Base-by-base conservation (phyloP, 2,888 invertebrate species). In the Cosmopolites sordidus region DNA sequence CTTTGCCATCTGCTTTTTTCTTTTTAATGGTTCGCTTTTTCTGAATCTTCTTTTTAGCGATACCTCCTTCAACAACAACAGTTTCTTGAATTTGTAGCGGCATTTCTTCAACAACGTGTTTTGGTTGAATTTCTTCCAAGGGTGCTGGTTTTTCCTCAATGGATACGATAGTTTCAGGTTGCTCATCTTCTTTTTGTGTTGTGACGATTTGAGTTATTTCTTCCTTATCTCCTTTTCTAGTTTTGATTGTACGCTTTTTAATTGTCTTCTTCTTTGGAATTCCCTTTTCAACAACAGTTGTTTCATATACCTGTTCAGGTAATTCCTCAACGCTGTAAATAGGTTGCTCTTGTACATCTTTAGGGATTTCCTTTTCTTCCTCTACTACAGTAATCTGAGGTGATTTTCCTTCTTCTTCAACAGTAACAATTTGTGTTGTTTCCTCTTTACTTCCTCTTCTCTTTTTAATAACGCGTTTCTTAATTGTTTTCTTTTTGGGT, bases 301-400 rank as follows among this genome's bases (percentile, higher is more conserved):
- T 16, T 54, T 57, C 58, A 14, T 65, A 64, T 0, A 73, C 64
- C 50, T 70, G 67, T 59, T 60, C 65, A 8, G 67, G 64, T 0
- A 69, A 42, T 43, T 62, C 62, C 44, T 60, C 61, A 29, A 55
- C 47, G 11, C 37, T 51, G 2, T 48, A 48, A 16, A 54, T 51
- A n/a, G 58, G 56, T 47, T 55, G 39, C 17, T 49, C 43, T 22
- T 11, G 22, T n/a, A 30, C 14, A 41, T 43, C 33, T 33, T 47
- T 18, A 2, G 54, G 38, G 14, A 41, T 48, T 49, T 56, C 51
- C 58, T 60, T 56, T 54, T 75, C 73, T 40, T 73, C 63, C 52
- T 69, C 69, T 38, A 73, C 66, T 22, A 78, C 74, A 56, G 74
- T 74, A 0, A 67, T 69, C 48, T 70, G 62, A 0, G 74, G 72